Percentiles rank a stretch among this genome's conserved stretches.
Evolutionary conservation across 2,888 invertebrate species (phyloP).

Genomic region (Vanessa cardui): DNA sequence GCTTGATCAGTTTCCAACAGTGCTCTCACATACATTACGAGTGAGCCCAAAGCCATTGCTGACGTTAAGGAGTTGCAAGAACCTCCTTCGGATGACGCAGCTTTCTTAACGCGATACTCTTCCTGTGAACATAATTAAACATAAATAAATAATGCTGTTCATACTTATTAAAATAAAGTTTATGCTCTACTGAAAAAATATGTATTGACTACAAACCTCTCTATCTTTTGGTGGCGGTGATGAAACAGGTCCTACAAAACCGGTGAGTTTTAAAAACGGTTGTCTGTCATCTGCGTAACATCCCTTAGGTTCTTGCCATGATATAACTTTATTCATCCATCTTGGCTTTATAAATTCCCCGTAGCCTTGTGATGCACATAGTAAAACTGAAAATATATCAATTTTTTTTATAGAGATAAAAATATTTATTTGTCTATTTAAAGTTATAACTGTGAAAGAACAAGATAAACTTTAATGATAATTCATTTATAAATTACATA

Average conservation of each 20-base stretch:
- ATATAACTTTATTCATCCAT: constrained; percentile 76
- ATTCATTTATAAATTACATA: too few species aligned
- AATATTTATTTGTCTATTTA: too few species aligned
- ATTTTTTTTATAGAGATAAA: too few species aligned
- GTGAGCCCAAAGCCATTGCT: constrained; percentile 72
- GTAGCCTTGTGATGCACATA: constrained; percentile 72
- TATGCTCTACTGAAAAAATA: background rate
- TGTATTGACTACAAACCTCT: constrained; percentile 53
- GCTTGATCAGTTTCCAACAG: constrained; percentile 74
- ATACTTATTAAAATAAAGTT: too few species aligned
- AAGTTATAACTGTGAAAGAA: too few species aligned
- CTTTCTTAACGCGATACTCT: constrained; percentile 71
- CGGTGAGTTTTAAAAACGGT: constrained; percentile 69
- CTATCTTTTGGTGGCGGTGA: constrained; percentile 58
- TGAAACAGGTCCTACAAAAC: constrained; percentile 60
- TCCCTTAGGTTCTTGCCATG: constrained; percentile 76
- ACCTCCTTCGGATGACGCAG: constrained; percentile 67
- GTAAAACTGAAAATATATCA: constrained; percentile 58
- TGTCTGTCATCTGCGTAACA: constrained; percentile 74
- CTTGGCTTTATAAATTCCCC: constrained; percentile 78
- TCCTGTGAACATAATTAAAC: constrained; percentile 52
- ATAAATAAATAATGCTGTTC: background rate
- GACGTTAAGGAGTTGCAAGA: constrained; percentile 73
- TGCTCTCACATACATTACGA: constrained; percentile 69
- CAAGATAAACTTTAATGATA: too few species aligned